Evolutionary conservation across 2,888 invertebrate species (phyloP), one percentile per base, ranked within the genome.

Genomic region (Cinara cedri): DNA sequence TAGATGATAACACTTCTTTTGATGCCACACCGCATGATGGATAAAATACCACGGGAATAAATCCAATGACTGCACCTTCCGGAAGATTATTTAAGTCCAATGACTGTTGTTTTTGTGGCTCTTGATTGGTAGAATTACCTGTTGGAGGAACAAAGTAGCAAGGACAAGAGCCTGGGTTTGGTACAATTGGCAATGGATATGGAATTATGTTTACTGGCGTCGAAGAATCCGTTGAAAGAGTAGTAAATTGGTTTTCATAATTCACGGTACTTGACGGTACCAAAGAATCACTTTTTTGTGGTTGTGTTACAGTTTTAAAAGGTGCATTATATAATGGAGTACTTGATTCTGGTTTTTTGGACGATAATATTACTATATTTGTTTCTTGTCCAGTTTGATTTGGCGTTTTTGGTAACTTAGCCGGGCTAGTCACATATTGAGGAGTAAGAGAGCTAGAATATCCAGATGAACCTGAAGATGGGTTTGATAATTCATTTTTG

Each of bases 31-130:
- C 90, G 83, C 91, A 91, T 84, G 89, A 89, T 1, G 92, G 92
- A 83, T 91, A 88, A 84, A 92, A 91, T 21, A 92, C 88, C 3
- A 92, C 91, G 0, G 92, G 92, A 83, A 92, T 88, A 83, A 90
- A 91, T 68, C 91, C 92, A 66, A 92, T 88, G 16, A 90, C 88
- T 10, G 90, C 91, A 83, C 89, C 89, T 0, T 90, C 88, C 6
- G 88, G 85, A 65, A 83, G 71, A 49, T 80, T 81, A 81, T 82
- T 82, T 26, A 83, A 82, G 9, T 81, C 81, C 6, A 80, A 65
- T 10, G 74, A 21, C 3, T 62, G 55, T 62, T 83, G 80, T 34
- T 76, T 65, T n/a, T 65, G 68, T 19, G 49, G 76, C 24, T n/a
- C 14, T 19, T 57, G 46, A 60, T 21, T 16, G 11, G 66, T 70